phyloP scores from a whole-genome alignment of 2,113 vertebrate species.

The Mohoua ochrocephala region DNA sequence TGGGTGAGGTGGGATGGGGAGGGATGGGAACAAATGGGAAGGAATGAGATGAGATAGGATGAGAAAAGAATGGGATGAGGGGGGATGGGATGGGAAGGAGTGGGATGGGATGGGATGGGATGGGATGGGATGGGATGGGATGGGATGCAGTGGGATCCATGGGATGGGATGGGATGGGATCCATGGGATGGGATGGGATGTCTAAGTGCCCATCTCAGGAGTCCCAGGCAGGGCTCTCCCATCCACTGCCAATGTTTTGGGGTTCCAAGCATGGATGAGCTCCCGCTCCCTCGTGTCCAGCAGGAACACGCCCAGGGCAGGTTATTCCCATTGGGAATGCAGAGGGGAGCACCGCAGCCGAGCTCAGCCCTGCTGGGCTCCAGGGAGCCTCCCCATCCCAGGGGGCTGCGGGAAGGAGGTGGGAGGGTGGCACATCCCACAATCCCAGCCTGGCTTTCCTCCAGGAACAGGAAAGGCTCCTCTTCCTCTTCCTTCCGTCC shows the following conservation, averaged over 20 bases:
- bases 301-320: background rate
- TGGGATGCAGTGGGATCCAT: no score
- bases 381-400: background rate
- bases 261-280: background rate
- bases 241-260: accelerated
- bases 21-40: background rate
- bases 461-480: background rate
- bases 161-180: no score
- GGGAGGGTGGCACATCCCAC: background rate
- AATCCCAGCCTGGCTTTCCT: background rate
- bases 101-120: no score
- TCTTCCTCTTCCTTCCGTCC: background rate
- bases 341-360: background rate
- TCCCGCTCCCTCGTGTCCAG: background rate
- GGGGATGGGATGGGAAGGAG: no score
- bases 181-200: background rate
- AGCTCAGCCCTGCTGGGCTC: background rate
- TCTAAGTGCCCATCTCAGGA: background rate
- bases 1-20: background rate
- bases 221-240: background rate
- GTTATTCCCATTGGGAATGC: background rate
- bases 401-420: accelerated
- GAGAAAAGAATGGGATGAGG: no score
- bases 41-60: no score
- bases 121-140: no score